Evolutionary conservation across 2,797 vertebrate species (phyloP), one percentile per base, ranked within the genome.

Genomic region (Typhlichthys eigenmanni): DNA sequence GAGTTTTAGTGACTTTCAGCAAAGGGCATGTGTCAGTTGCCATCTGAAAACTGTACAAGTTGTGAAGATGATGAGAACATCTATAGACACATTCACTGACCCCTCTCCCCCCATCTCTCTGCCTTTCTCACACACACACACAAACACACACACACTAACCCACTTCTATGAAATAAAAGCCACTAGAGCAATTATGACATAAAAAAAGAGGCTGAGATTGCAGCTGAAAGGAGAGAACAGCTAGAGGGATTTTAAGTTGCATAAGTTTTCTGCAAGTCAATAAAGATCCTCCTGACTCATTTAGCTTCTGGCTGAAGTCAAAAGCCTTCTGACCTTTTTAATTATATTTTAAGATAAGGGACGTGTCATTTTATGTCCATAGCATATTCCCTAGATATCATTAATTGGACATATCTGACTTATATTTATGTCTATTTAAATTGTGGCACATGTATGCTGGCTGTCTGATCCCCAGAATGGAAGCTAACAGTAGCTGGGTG

Each of bases 321-420:
- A 72, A 75, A 8, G 8, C 34, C 34, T 19, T 19, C 34, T 38
- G 34, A 6, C 34, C 8, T 5, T 38, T 38, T 38, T 19, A 19
- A 38, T 38, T 38, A 38, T 66, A 66, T 74, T 69, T 55, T 68
- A 67, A 76, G 61, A 55, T 67, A 62, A 14, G 32, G 48, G 54
- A 78, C 74, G 69, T 47, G 60, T 49, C 58, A 69, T 66, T 11
- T 51, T 62, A 55, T 74, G 75, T 47, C 60, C 71, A 72, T 80
- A 69, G 73, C 4, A 85, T 86, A 84, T 78, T 83, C 57, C 62
- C 69, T 74, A 49, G 60, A 38, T 38, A 38, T 38, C 34, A 38
- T 38, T 38, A 38, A 38, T 38, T 38, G 34, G 34, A 38, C 3
- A 8, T 5, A 38, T 38, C 8, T 38, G 34, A 5, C 34, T 8